Evolutionary conservation across 2,113 vertebrate species (phyloP), one percentile per base, ranked within the genome.

Genomic region (Eleginops maclovinus): DNA sequence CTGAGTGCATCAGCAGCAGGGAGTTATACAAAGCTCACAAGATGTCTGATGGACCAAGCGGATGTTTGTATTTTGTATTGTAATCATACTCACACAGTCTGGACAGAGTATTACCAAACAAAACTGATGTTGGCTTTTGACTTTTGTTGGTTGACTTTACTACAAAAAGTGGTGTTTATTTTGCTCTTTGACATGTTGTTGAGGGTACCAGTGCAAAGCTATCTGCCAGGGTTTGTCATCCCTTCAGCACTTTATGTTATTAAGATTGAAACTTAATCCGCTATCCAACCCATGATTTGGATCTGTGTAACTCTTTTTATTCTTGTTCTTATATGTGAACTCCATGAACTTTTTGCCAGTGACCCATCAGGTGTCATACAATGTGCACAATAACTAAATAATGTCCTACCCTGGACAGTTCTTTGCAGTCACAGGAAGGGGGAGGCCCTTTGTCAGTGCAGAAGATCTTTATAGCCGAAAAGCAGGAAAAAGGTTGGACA

Each of bases 381-480:
- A 41, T 41, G 61, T 54, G 28, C 17, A 17, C 54, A 75, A 74
- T 66, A 50, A 69, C 47, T 50, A 24, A 26, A 58, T 53, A 72
- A 61, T 69, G 56, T 72, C 60, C 44, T 47, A 28, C 2, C 50
- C 46, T 59, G 21, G 50, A 66, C 21, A 53, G 63, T 68, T 49
- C 16, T 55, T 58, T 84, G 54, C 44, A 59, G 22, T 50, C 62
- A n/a, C n/a, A 50, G 13, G 69, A 77, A 53, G 41, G 65, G 46
- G 53, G 72, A 71, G 46, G 41, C 3, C 61, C 14, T 28, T 24
- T 80, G 77, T 80, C 76, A 63, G 40, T n/a, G 3, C n/a, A 79
- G 54, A 76, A 36, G 68, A 83, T 74, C 76, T 81, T 81, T 64
- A 61, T 64, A 60, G 66, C 79, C 75, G n/a, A n/a, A n/a, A n/a